Evolutionary conservation across 1,140 invertebrate genomes (phyloP).

Genomic region (Drosophila albomicans): DNA sequence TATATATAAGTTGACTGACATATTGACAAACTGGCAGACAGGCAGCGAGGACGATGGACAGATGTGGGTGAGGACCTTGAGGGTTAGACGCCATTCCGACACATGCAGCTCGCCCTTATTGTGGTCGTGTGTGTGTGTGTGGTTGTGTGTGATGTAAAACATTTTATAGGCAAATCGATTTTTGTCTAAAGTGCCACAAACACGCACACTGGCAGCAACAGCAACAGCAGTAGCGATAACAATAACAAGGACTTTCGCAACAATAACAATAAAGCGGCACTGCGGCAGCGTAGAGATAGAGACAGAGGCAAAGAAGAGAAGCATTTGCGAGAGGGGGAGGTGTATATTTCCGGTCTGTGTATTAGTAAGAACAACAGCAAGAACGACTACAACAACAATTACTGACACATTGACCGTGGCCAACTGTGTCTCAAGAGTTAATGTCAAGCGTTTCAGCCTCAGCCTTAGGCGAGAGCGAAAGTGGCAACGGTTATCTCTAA

Average conservation of each 20-base stretch:
- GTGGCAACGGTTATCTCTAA: slow-evolving; percentile 18
- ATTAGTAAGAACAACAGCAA: slow-evolving; percentile 51
- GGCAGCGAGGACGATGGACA: slow-evolving; percentile 7
- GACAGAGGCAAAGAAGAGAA: background rate
- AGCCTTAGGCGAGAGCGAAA: background rate
- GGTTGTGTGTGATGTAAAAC: slow-evolving; percentile 65
- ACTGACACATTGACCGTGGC: slow-evolving; percentile 53
- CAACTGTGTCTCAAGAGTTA: slow-evolving; percentile 38
- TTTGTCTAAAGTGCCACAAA: slow-evolving; percentile 83
- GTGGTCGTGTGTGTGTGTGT: slow-evolving; percentile 54
- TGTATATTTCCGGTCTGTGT: slow-evolving; percentile 49
- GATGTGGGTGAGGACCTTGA: slow-evolving; percentile 15
- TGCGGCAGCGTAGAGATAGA: slow-evolving; percentile 27
- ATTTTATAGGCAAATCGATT: slow-evolving; percentile 84
- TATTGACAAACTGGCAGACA: slow-evolving; percentile 58
- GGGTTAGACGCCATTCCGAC: slow-evolving; percentile 43
- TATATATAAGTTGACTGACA: slow-evolving; percentile 50
- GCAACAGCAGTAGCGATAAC: slow-evolving; percentile 45
- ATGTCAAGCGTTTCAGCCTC: slow-evolving; percentile 39
- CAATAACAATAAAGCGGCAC: slow-evolving; percentile 61
- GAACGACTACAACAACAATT: slow-evolving; percentile 21
- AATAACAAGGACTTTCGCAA: slow-evolving; percentile 60
- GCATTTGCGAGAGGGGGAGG: background rate
- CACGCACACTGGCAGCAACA: slow-evolving; percentile 61
- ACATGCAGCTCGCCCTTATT: slow-evolving; percentile 46